Percentiles rank a stretch among this genome's conserved stretches.
These are phyloP conservation scores for Antheraea pernyi DNA, from an alignment of 1,140 invertebrate genomes.

Conservation along the genomic window DNA sequence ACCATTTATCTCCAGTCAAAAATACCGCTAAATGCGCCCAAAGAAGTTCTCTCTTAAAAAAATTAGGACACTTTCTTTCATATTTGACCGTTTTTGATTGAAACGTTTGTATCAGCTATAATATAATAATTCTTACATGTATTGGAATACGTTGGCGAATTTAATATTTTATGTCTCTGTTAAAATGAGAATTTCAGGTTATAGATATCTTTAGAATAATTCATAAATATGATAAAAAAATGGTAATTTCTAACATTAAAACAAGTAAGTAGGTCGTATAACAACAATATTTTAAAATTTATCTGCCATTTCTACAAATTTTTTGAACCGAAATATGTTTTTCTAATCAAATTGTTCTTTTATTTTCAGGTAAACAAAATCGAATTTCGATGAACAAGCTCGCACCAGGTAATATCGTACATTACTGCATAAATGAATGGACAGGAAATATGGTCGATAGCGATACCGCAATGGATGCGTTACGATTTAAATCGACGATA, in stretches of 20 bases:
- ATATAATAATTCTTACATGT: too few relatives aligned
- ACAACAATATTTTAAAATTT: not conserved
- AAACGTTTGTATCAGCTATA: too few relatives aligned
- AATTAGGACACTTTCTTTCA: too few relatives aligned
- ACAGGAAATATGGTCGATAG: not conserved
- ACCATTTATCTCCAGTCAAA: too few relatives aligned
- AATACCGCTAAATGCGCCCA: too few relatives aligned
- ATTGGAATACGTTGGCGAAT: too few relatives aligned
- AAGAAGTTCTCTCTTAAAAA: too few relatives aligned
- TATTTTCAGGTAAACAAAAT: slow-evolving; percentile 4
- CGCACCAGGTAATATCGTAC: not conserved
- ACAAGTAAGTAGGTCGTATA: not conserved
- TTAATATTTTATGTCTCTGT: too few relatives aligned
- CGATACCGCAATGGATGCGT: not conserved
- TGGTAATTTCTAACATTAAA: not conserved
- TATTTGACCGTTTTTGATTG: too few relatives aligned
- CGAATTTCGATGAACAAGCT: not conserved
- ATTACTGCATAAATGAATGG: not conserved
- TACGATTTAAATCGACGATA: not conserved
- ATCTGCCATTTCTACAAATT: not conserved
- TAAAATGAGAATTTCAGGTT: too few relatives aligned
- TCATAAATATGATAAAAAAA: not conserved
- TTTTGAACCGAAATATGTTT: not conserved
- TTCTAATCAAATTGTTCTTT: not conserved
- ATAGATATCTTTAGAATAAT: not conserved